Percentiles rank a stretch among this genome's conserved stretches.
phyloP scores from a whole-genome alignment of 2,113 vertebrate genomes.

The Sylvietta virens region DNA sequence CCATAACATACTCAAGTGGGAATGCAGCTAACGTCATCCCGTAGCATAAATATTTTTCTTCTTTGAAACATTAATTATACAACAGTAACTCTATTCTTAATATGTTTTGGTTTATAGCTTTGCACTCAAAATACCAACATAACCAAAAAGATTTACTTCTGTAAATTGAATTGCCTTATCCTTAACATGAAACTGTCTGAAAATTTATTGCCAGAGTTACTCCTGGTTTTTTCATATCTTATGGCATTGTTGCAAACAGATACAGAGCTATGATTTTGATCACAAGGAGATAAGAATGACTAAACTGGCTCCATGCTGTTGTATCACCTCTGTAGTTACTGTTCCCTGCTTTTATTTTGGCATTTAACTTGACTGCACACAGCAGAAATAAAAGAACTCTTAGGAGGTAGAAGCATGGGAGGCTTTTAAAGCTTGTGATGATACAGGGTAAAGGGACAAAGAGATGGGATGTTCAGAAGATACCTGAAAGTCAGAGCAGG shows the following conservation, averaged over 20 bases:
- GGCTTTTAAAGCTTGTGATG: neutral
- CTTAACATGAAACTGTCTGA: neutral
- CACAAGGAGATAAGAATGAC: neutral
- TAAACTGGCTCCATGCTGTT: neutral
- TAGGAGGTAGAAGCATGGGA: neutral
- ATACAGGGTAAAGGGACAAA: neutral
- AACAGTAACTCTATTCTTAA: neutral
- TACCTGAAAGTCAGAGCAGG: neutral
- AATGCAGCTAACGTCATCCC: neutral
- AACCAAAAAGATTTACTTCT: neutral
- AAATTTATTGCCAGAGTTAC: neutral
- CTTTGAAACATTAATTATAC: neutral
- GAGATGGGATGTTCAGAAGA: neutral
- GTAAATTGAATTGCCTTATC: neutral
- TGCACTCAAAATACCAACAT: neutral
- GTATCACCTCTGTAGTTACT: neutral
- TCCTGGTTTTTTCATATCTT: neutral
- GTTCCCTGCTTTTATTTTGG: neutral
- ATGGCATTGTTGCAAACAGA: neutral
- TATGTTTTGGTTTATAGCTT: neutral
- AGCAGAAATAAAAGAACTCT: neutral
- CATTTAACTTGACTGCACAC: neutral
- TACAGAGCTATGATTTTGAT: neutral
- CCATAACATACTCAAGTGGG: neutral
- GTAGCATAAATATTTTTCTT: slow-evolving; percentile 34